Conservation (phyloP, 2,113 vertebrate genomes). For the Vanacampus margaritifer region DNA sequence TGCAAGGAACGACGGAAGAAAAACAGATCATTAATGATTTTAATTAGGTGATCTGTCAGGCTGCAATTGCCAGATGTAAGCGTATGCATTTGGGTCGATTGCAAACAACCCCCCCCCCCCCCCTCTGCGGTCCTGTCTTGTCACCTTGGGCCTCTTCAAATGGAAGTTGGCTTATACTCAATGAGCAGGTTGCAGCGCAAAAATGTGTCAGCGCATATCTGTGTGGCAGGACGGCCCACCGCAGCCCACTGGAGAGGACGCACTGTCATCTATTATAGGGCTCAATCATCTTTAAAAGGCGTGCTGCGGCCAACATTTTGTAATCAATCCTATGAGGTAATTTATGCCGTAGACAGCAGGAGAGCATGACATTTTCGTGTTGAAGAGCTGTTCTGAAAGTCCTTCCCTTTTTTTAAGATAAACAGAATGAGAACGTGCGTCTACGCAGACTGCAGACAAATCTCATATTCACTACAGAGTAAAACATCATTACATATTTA, state of each 20-base stretch:
- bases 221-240: slow-evolving; percentile 22
- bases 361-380: slow-evolving; percentile 27
- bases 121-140: slow-evolving; percentile 56
- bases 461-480: slow-evolving; percentile 62
- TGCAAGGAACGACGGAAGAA: slow-evolving; percentile 61
- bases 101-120: slow-evolving; percentile 64
- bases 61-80: slow-evolving; percentile 70
- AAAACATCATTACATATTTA: slow-evolving; percentile 79
- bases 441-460: slow-evolving; percentile 60
- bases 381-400: slow-evolving; percentile 58
- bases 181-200: slow-evolving; percentile 47
- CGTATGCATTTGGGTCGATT: slow-evolving; percentile 68
- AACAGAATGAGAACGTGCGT: slow-evolving; percentile 45
- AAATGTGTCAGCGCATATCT: slow-evolving; percentile 59
- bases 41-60: slow-evolving; percentile 79
- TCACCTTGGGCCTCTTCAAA: slow-evolving; percentile 60
- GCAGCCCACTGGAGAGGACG: not conserved
- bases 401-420: slow-evolving; percentile 37
- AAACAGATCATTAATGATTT: slow-evolving; percentile 78
- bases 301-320: not conserved
- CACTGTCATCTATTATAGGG: slow-evolving; percentile 7
- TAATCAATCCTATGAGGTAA: slow-evolving; percentile 11
- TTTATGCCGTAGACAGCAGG: not conserved
- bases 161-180: slow-evolving; percentile 41
- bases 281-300: slow-evolving; percentile 6